These are phyloP conservation scores for Magallana ariakensis DNA, from an alignment of 1,140 invertebrate genomes.

Conservation along the genomic window DNA sequence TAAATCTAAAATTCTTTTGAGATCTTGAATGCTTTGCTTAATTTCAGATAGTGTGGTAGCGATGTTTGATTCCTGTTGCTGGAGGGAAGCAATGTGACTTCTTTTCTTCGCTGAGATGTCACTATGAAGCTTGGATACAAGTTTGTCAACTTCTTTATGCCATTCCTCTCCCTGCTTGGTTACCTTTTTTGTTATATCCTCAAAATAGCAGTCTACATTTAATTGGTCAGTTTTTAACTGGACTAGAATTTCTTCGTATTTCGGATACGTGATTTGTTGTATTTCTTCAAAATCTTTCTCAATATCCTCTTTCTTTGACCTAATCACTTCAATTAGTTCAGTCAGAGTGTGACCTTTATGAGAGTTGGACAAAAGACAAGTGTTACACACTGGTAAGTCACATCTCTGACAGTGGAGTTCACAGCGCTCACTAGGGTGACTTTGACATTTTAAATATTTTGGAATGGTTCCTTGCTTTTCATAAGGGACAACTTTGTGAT, in stretches of 20 bases:
- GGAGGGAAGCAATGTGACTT: background rate
- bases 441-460: background rate
- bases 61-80: background rate
- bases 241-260: background rate
- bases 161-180: background rate
- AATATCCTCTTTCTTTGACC: background rate
- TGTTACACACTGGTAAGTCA: background rate
- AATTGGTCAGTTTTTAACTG: background rate
- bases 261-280: background rate
- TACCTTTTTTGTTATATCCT: background rate
- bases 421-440: background rate
- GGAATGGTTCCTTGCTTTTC: background rate
- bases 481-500: background rate
- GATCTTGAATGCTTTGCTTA: too few species aligned
- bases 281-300: constrained; percentile 1
- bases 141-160: background rate
- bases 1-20: too few species aligned
- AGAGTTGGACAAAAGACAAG: background rate
- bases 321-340: background rate
- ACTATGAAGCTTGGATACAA: background rate
- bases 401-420: background rate
- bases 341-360: background rate
- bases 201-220: background rate
- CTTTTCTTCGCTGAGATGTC: background rate
- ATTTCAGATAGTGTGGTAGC: too few species aligned